Conservation (phyloP, 2,888 invertebrate species). For the Aporophyla nigra region DNA sequence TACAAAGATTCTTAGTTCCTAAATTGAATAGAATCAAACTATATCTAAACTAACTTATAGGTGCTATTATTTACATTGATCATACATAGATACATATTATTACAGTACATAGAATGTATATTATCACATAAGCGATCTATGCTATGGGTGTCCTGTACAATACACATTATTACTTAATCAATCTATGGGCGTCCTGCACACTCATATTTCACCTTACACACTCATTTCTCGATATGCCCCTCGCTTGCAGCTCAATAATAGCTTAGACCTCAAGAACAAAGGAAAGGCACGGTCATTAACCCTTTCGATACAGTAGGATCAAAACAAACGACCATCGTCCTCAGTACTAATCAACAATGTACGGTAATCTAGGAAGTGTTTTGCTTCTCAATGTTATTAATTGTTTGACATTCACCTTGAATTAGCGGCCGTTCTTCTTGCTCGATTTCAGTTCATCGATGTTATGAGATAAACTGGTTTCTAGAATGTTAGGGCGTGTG, state of each 20-base stretch:
- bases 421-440: slow-evolving; percentile 68
- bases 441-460: slow-evolving; percentile 71
- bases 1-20: too few relatives aligned
- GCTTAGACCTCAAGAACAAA: slow-evolving; percentile 64
- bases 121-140: too few relatives aligned
- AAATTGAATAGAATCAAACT: too few relatives aligned
- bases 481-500: slow-evolving; percentile 49
- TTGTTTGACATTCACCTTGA: slow-evolving; percentile 77
- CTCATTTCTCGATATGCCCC: neutral
- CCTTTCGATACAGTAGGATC: slow-evolving; percentile 58
- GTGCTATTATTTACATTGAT: too few relatives aligned
- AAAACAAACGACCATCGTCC: slow-evolving; percentile 55
- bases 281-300: slow-evolving; percentile 70
- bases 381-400: slow-evolving; percentile 60
- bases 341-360: slow-evolving; percentile 59
- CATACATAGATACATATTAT: too few relatives aligned
- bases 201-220: neutral
- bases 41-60: too few relatives aligned
- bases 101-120: too few relatives aligned
- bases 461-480: slow-evolving; percentile 63
- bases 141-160: too few relatives aligned
- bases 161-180: too few relatives aligned
- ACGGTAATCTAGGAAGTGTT: slow-evolving; percentile 63
- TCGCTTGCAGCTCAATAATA: slow-evolving; percentile 33
- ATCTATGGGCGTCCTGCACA: too few relatives aligned